Evolutionary conservation across 2,113 vertebrate genomes (phyloP).

Genomic region (Eonycteris spelaea): DNA sequence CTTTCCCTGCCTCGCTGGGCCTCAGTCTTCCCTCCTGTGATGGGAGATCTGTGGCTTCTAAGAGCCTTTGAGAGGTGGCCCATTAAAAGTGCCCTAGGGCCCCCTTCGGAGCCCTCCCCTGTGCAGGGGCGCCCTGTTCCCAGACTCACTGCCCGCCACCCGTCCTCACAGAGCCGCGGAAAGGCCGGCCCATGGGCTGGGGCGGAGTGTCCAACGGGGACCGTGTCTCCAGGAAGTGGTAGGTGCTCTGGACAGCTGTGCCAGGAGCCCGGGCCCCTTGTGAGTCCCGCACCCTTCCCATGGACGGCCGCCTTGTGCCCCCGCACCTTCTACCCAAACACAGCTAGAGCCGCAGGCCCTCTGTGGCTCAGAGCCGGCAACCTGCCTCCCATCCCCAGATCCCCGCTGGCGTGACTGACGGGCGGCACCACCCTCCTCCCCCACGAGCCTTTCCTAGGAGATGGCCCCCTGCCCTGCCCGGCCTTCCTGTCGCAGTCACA

Average conservation of each 20-base stretch:
- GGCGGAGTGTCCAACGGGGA: fast-evolving
- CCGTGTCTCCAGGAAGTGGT: too few species aligned
- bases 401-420: not conserved
- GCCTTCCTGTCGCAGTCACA: not conserved
- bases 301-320: not conserved
- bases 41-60: not conserved
- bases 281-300: fast-evolving
- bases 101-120: not conserved
- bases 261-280: not conserved
- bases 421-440: not conserved
- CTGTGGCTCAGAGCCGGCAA: fast-evolving
- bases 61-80: not conserved
- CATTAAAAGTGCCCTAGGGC: not conserved
- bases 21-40: not conserved
- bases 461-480: not conserved
- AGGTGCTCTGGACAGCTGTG: not conserved
- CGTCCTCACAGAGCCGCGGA: fast-evolving
- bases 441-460: fast-evolving
- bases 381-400: not conserved
- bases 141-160: not conserved
- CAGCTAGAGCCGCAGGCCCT: not conserved
- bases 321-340: not conserved
- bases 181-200: not conserved
- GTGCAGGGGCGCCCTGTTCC: not conserved
- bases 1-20: not conserved